A percentile compares a stretch with the other conserved stretches of the same genome.
These are phyloP conservation scores for Choloepus didactylus DNA, from an alignment of 2,797 vertebrate species.

Conservation along the genomic window DNA sequence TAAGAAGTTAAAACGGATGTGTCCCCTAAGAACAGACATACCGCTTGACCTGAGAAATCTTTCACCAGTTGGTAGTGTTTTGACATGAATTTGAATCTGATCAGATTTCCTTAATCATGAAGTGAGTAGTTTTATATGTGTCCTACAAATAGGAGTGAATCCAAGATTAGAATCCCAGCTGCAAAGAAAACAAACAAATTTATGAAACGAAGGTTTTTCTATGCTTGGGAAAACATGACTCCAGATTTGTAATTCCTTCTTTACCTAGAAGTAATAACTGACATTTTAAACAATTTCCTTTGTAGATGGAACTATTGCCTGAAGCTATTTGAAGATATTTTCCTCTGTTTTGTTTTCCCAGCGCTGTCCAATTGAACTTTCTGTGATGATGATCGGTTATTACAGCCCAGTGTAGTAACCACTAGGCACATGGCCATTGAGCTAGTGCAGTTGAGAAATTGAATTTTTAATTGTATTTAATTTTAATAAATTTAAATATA, in stretches of 20 bases:
- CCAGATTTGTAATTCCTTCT: constrained; percentile 21
- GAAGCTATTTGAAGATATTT: background rate
- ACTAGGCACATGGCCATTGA: background rate
- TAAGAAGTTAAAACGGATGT: constrained; percentile 18
- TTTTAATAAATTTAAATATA: constrained; percentile 52
- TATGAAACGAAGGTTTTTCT: background rate
- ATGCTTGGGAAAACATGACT: background rate
- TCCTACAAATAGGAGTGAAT: background rate
- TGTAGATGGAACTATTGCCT: background rate
- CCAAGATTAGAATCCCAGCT: constrained; percentile 39
- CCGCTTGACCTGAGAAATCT: constrained; percentile 33
- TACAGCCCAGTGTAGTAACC: background rate
- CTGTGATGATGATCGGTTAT: background rate
- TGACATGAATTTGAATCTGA: constrained; percentile 50
- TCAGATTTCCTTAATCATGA: constrained; percentile 25
- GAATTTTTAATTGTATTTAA: constrained; percentile 42
- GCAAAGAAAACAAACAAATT: constrained; percentile 52
- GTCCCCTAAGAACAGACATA: background rate
- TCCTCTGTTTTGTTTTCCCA: constrained; percentile 17
- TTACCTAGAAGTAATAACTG: constrained; percentile 41
- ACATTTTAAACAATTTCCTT: constrained; percentile 49
- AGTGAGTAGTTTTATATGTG: background rate
- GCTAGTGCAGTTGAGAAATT: background rate
- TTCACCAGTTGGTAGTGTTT: background rate
- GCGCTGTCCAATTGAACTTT: background rate